Conservation (phyloP, 2,888 invertebrate species). For the Eristalis intricaria region DNA sequence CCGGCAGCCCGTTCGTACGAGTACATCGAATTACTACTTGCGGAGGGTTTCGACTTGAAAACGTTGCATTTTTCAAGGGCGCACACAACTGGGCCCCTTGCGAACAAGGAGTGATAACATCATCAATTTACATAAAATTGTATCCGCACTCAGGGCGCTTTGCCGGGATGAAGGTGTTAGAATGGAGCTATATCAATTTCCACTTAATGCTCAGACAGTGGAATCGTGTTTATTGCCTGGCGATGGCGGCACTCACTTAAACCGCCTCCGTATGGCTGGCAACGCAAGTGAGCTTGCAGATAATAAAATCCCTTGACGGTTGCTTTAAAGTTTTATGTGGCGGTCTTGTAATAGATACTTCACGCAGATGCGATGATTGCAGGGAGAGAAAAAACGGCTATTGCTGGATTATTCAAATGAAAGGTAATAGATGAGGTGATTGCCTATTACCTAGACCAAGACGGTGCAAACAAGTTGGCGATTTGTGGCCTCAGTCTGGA, state of each 20-base stretch:
- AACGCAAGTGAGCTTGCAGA: not conserved
- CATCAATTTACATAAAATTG: conserved; percentile 48
- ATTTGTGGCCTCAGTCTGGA: not conserved
- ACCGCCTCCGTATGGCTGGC: not conserved
- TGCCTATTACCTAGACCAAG: not conserved
- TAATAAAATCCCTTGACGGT: not conserved
- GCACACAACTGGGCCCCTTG: conserved; percentile 6
- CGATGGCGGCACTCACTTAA: conserved; percentile 14
- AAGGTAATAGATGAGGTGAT: not conserved
- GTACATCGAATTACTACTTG: not conserved
- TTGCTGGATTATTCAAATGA: not conserved
- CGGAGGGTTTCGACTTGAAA: not conserved
- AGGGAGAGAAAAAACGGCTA: not conserved
- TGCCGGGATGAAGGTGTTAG: conserved; percentile 21
- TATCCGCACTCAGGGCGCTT: conserved; percentile 10
- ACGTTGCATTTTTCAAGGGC: not conserved
- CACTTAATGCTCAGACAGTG: conserved; percentile 15
- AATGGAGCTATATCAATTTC: conserved; percentile 35
- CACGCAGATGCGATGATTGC: not conserved
- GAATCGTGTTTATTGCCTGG: conserved; percentile 22
- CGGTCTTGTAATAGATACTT: not conserved
- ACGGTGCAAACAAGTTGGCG: not conserved
- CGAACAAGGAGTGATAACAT: conserved; percentile 40
- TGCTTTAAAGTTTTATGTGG: not conserved
- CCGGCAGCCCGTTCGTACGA: not conserved